These are phyloP conservation scores for Oryzias melastigma DNA, from an alignment of 2,113 vertebrate species.

Conservation along the genomic window DNA sequence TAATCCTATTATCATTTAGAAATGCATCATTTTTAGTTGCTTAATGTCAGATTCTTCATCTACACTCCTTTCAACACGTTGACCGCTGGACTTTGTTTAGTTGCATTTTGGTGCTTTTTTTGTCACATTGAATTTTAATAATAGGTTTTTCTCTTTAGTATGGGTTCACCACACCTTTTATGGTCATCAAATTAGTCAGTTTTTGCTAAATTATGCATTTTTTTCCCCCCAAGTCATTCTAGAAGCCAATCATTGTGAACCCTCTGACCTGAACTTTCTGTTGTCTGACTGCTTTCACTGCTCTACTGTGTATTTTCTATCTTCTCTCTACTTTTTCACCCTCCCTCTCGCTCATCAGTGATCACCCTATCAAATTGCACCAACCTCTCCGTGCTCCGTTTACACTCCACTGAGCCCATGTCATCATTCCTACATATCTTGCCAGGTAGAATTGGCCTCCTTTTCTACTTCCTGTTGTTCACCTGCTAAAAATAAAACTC, in stretches of 20 bases:
- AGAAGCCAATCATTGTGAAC: slow-evolving; percentile 25
- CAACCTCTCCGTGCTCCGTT: slow-evolving; percentile 51
- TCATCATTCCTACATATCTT: slow-evolving; percentile 74
- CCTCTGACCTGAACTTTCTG: slow-evolving; percentile 16
- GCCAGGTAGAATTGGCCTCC: slow-evolving; percentile 81
- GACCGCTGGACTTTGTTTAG: too few relatives aligned
- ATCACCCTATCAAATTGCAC: slow-evolving; percentile 50
- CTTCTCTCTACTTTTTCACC: slow-evolving; percentile 26
- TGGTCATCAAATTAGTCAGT: slow-evolving; percentile 6
- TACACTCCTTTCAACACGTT: too few relatives aligned
- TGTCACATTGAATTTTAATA: too few relatives aligned
- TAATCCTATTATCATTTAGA: background rate
- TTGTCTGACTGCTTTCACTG: slow-evolving; percentile 16
- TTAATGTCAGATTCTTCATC: background rate
- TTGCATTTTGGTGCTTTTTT: too few relatives aligned
- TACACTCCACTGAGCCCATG: slow-evolving; percentile 69
- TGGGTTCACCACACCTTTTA: background rate
- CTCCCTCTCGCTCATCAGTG: slow-evolving; percentile 17
- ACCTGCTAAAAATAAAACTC: slow-evolving; percentile 78
- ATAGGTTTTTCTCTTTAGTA: too few relatives aligned
- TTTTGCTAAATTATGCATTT: background rate
- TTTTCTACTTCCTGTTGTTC: slow-evolving; percentile 80
- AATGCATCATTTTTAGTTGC: background rate
- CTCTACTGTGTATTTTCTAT: slow-evolving; percentile 30
- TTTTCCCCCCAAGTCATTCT: background rate